phyloP scores from a whole-genome alignment of 2,113 vertebrate genomes.

The Thymallus thymallus region DNA sequence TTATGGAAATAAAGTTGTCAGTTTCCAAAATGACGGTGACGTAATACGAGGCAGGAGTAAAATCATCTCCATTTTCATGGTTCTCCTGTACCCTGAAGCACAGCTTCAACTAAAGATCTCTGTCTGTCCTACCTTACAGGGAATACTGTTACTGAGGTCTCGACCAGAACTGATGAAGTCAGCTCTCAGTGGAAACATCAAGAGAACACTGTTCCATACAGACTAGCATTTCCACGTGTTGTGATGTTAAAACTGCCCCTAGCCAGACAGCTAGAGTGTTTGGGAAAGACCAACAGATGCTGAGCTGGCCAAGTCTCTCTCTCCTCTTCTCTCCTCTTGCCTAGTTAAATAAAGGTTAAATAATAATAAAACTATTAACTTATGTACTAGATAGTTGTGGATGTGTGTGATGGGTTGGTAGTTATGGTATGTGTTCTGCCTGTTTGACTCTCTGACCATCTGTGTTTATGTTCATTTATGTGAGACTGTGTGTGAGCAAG shows the following conservation, averaged over 20 bases:
- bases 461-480: not conserved
- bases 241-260: constrained; percentile 24
- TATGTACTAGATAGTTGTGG: too few species aligned
- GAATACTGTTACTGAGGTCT: too few species aligned
- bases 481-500: constrained; percentile 1
- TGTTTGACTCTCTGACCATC: constrained; percentile 10
- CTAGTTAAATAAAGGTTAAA: too few species aligned
- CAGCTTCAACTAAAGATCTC: too few species aligned
- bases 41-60: not conserved
- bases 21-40: constrained; percentile 10
- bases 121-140: too few species aligned
- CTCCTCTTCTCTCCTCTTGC: not conserved
- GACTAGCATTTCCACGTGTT: constrained; percentile 29
- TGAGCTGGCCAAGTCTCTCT: constrained; percentile 22
- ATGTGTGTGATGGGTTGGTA: not conserved
- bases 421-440: constrained; percentile 27
- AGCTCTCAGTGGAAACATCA: too few species aligned
- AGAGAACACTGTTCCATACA: constrained; percentile 8
- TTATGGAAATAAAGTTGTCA: constrained; percentile 8
- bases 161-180: too few species aligned
- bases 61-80: not conserved
- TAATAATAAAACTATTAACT: too few species aligned
- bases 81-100: too few species aligned
- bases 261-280: constrained; percentile 34
- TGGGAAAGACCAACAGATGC: constrained; percentile 7